A percentile compares a stretch with the other conserved stretches of the same genome.
These are phyloP conservation scores for Chrysodeixis includens DNA, from an alignment of 2,888 invertebrate species.

Conservation along the genomic window DNA sequence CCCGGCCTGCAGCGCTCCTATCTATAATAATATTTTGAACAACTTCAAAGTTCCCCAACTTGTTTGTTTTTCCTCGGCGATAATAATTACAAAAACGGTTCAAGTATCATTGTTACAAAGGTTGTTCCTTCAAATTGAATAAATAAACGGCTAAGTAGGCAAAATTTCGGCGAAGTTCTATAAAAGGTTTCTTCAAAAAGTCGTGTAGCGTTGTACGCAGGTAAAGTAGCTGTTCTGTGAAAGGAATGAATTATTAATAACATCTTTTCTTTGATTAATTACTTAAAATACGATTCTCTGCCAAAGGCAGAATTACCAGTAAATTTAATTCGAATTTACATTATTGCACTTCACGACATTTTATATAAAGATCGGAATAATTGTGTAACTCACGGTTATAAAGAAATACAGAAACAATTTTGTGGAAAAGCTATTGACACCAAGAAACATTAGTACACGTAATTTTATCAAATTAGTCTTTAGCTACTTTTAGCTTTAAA, in stretches of 20 bases:
- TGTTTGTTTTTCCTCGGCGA: conserved; percentile 25
- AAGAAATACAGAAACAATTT: not conserved
- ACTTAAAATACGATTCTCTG: conserved; percentile 9
- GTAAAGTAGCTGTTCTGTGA: conserved; percentile 16
- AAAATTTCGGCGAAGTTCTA: conserved; percentile 36
- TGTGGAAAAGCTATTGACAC: not conserved
- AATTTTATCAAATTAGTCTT: too few species aligned
- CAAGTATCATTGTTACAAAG: conserved; percentile 38
- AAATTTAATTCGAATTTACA: conserved; percentile 8
- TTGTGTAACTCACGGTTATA: conserved; percentile 13
- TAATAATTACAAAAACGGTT: conserved; percentile 33
- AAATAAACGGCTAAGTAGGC: conserved; percentile 45
- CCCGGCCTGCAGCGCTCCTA: not conserved
- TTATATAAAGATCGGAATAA: conserved; percentile 9
- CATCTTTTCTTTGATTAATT: conserved; percentile 39
- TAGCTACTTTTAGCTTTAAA: too few species aligned
- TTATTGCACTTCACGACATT: conserved; percentile 16
- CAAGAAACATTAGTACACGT: too few species aligned
- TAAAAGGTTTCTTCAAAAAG: conserved; percentile 40
- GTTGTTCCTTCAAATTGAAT: conserved; percentile 50
- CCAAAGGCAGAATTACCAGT: conserved; percentile 8
- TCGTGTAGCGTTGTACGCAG: conserved; percentile 19
- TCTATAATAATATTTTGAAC: conserved; percentile 9
- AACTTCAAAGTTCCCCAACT: conserved; percentile 12
- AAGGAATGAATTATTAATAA: conserved; percentile 33